Base-by-base conservation (phyloP, 2,797 vertebrate species). In the Tangara arthus region DNA sequence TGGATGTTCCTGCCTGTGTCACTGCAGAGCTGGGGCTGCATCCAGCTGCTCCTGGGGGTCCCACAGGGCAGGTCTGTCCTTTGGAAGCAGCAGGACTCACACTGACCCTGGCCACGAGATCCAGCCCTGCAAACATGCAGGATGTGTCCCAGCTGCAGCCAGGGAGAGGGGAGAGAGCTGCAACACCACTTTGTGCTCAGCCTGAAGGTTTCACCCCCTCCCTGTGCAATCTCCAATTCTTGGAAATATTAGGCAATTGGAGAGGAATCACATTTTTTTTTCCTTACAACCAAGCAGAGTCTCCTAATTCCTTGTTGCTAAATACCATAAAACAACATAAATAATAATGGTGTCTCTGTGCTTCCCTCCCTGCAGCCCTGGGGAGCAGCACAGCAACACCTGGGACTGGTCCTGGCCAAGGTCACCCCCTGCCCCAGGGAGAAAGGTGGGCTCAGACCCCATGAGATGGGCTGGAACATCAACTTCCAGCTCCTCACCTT, bases 1-100 rank as follows among this genome's bases (percentile, higher is more conserved):
- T 0, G 1, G 26, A 69, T 28, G 53, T 0, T 0, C 12, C 49
- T 4, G 1, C 23, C n/a, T 2, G 1, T 30, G 52, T 8, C 0
- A 0, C 37, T 10, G 15, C 0, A 0, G 22, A 7, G 6, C 7
- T 5, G 5, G 21, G n/a, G 37, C 52, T 73, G 47, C 55, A 76
- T 2, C 16, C 0, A 0, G 30, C 37, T n/a, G 34, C 2, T 61
- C 35, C 82, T n/a, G 27, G 32, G 52, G 42, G 8, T 66, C 32
- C 3, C 10, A 22, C 0, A 3, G 73, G 4, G 24, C 39, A 46
- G 47, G 4, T 37, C 37, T 35, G 28, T 22, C 55, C 63, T 84
- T 9, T 27, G 61, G 42, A 47, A 84, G 55, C 70, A 71, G 42
- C 37, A 79, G n/a, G 19, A 69, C 42, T 32, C 72, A 13, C 0